Conservation (phyloP, 2,797 vertebrate species). For the Syndactyla subalaris region DNA sequence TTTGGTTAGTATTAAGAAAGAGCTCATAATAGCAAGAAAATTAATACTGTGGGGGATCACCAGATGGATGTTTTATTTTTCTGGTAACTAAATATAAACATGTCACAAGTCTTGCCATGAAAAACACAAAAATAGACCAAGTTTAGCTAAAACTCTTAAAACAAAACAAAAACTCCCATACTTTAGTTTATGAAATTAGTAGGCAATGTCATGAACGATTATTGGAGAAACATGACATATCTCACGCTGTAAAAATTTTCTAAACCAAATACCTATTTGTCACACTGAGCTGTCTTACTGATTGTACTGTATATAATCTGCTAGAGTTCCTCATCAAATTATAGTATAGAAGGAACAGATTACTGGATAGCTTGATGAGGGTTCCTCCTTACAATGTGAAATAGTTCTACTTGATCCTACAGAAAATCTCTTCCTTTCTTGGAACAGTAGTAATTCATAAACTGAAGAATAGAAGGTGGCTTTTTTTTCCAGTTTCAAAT, state of each 20-base stretch:
- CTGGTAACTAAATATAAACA: slow-evolving; percentile 63
- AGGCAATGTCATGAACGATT: not conserved
- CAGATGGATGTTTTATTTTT: slow-evolving; percentile 68
- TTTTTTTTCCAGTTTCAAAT: not conserved
- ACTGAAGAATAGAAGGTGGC: not conserved
- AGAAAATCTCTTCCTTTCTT: slow-evolving; percentile 13
- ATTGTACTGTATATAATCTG: slow-evolving; percentile 43
- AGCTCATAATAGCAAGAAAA: slow-evolving; percentile 69
- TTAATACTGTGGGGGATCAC: slow-evolving; percentile 47
- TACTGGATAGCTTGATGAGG: slow-evolving; percentile 2
- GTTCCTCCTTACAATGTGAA: not conserved
- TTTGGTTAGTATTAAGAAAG: slow-evolving; percentile 62
- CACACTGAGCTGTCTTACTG: not conserved
- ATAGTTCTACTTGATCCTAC: not conserved
- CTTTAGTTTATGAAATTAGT: not conserved
- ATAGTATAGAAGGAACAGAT: slow-evolving; percentile 17
- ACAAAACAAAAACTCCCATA: not conserved
- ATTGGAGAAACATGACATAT: not conserved
- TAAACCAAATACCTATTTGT: not conserved
- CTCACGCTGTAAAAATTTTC: not conserved
- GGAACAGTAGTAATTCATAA: not conserved
- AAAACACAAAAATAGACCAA: slow-evolving; percentile 51
- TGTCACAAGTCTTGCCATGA: not conserved
- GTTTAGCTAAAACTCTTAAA: slow-evolving; percentile 51
- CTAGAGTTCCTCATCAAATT: slow-evolving; percentile 12